Evolutionary conservation across 2,888 invertebrate species (phyloP).

Genomic region (Platypus cylindrus): DNA sequence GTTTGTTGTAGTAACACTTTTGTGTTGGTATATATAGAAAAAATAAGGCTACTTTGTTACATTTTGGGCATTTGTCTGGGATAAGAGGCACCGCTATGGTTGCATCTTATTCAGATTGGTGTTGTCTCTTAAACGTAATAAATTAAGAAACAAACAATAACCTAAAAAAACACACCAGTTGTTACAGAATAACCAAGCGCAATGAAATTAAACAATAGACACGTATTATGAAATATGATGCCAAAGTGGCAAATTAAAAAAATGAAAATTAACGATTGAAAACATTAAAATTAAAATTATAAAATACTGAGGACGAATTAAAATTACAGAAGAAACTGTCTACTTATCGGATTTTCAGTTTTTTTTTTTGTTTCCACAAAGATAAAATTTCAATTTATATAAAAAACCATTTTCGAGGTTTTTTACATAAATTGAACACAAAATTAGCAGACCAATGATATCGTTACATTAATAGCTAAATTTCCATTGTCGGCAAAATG

Average conservation of each 20-base stretch:
- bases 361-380: slow-evolving; percentile 1
- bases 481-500: slow-evolving; percentile 99
- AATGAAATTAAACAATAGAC: too few relatives aligned
- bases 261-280: slow-evolving; percentile 4
- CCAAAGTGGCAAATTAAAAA: too few relatives aligned
- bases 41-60: too few relatives aligned
- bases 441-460: slow-evolving; percentile 67
- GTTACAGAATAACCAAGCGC: too few relatives aligned
- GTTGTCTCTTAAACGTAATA: slow-evolving; percentile 2
- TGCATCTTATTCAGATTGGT: too few relatives aligned
- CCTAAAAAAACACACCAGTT: too few relatives aligned
- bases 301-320: slow-evolving; percentile 5
- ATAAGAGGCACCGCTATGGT: too few relatives aligned
- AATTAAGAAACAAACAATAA: too few relatives aligned
- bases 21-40: too few relatives aligned
- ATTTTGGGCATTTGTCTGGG: too few relatives aligned
- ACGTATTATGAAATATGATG: too few relatives aligned
- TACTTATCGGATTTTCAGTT: too few relatives aligned
- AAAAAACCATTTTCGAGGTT: background rate
- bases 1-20: slow-evolving; percentile 12
- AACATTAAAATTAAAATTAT: background rate
- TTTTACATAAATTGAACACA: slow-evolving; percentile 1
- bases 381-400: background rate
- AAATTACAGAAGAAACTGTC: slow-evolving; percentile 1
- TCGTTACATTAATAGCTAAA: slow-evolving; percentile 98